A percentile compares a stretch with the other conserved stretches of the same genome.
Conservation (phyloP, 2,113 vertebrate species). For the Aptenodytes patagonicus region DNA sequence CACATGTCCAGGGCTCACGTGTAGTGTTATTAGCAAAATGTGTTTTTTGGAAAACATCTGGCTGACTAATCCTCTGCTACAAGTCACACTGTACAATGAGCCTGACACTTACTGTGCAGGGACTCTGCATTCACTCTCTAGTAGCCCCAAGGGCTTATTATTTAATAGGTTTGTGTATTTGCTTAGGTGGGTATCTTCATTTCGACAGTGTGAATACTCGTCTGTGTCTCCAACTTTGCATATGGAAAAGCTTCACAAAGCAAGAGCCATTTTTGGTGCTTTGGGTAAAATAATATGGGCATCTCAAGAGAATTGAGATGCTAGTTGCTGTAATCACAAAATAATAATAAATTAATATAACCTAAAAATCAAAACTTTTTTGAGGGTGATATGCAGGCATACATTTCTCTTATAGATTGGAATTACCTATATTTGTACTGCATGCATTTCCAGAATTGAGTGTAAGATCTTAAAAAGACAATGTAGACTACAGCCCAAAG, state of each 20-base stretch:
- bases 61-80: not conserved
- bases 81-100: not conserved
- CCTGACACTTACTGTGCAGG: not conserved
- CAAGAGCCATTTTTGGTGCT: not conserved
- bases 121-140: not conserved
- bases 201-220: not conserved
- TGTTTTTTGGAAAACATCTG: not conserved
- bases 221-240: not conserved
- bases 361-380: not conserved
- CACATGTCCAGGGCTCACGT: not conserved
- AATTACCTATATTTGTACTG: not conserved
- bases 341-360: not conserved
- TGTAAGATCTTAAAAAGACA: not conserved
- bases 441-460: not conserved
- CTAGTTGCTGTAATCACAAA: not conserved
- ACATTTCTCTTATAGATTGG: not conserved
- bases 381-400: fast-evolving
- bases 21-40: not conserved
- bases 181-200: not conserved
- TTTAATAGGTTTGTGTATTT: not conserved
- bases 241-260: not conserved
- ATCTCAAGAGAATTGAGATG: not conserved
- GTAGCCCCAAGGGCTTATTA: not conserved
- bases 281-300: not conserved
- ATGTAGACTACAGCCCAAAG: not conserved